Conservation (phyloP, 2,797 vertebrate species). For the Acanthornis magna region DNA sequence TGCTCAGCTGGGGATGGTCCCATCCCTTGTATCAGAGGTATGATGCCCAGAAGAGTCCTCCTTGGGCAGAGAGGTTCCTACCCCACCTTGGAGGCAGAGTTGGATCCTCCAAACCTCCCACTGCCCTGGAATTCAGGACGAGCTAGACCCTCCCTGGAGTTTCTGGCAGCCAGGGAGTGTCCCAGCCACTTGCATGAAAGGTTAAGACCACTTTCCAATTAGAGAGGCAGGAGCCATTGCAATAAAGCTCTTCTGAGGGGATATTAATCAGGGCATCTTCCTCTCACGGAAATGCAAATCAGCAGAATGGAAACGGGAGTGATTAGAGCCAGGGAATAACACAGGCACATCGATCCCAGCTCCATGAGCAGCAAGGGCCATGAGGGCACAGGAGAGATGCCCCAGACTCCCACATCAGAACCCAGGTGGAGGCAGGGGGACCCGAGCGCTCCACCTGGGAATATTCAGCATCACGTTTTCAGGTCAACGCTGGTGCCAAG, state of each 20-base stretch:
- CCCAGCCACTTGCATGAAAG: conserved; percentile 13
- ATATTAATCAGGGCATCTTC: conserved; percentile 68
- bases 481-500: not conserved
- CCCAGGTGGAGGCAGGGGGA: not conserved
- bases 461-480: not conserved
- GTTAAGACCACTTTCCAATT: conserved; percentile 70
- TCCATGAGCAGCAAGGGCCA: not conserved
- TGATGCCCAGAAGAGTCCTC: not conserved
- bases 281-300: conserved; percentile 67
- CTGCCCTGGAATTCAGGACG: not conserved
- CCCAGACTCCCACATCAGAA: fast-evolving
- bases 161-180: not conserved
- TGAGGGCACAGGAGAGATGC: not conserved
- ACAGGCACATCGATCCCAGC: not conserved
- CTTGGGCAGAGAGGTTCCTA: not conserved
- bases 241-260: conserved; percentile 54
- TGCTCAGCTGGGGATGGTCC: not conserved
- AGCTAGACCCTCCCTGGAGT: not conserved
- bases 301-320: conserved; percentile 42
- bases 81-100: not conserved
- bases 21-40: not conserved
- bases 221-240: conserved; percentile 47
- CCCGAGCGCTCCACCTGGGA: not conserved
- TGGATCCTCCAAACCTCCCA: not conserved
- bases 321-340: conserved; percentile 47